Percentiles rank a stretch among this genome's conserved stretches.
phyloP scores from a whole-genome alignment of 1,140 invertebrate genomes.

The Drosophila nebulosa region DNA sequence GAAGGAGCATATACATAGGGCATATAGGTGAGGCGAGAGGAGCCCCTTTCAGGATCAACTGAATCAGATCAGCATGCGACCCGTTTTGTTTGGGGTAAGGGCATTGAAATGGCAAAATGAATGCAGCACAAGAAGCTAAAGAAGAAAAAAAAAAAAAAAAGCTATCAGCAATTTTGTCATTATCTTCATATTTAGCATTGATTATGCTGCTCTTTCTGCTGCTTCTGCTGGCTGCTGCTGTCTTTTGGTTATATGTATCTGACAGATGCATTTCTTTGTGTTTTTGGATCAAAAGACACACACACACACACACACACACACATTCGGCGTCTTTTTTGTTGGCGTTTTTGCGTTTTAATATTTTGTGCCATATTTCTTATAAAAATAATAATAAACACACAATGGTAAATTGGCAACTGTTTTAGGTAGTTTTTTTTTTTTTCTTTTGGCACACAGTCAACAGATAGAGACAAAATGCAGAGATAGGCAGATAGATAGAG shows the following conservation, averaged over 20 bases:
- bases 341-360: not conserved
- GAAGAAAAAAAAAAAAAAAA: constrained; percentile 15
- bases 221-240: constrained; percentile 23
- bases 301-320: no score
- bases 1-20: no score
- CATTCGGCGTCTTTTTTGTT: not conserved
- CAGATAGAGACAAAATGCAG: constrained; percentile 8
- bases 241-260: constrained; percentile 47
- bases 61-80: no score
- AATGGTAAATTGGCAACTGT: constrained; percentile 18
- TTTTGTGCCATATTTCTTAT: constrained; percentile 56
- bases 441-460: constrained; percentile 66
- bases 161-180: constrained; percentile 77
- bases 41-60: no score
- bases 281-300: not conserved
- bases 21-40: no score
- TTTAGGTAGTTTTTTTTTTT: constrained; percentile 31
- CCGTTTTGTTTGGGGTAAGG: not conserved
- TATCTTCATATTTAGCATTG: constrained; percentile 67
- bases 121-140: no score
- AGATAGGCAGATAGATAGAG: constrained; percentile 11
- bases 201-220: constrained; percentile 48
- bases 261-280: constrained; percentile 51
- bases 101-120: not conserved
- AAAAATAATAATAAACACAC: constrained; percentile 75